Evolutionary conservation across 2,113 vertebrate genomes (phyloP), one percentile per base, ranked within the genome.

Genomic region (Syngnathus scovelli): DNA sequence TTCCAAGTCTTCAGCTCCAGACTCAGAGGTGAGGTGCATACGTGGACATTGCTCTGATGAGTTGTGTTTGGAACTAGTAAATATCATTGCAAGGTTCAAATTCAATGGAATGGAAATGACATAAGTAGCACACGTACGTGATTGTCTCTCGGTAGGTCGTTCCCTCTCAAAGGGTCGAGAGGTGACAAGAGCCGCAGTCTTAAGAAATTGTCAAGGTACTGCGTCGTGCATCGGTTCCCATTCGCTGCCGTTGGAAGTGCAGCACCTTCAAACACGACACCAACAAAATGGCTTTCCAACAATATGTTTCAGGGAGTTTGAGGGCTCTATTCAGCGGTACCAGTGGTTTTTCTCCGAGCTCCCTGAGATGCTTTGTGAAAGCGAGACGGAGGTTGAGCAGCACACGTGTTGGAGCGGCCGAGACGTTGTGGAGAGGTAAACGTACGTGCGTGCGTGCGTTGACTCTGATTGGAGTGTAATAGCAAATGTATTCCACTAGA

Each of bases 371-470:
- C 91, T 95, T 19, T 96, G 95, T 61, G 94, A 95, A 76, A 93
- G 91, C 19, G 94, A 95, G 78, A 91, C 92, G 84, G 92, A 92
- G 83, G 90, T 91, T 44, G 93, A 95, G 75, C 93, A 94, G 82
- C 92, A 93, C 66, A 93, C 93, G 27, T 96, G 95, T 83, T 96
- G 95, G 95, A 94, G 91, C 0, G 93, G 95, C 73, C 90, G 92
- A 71, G 93, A 94, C 54, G 93, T 95, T 6, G 93, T 94, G 1
- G 94, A 95, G 74, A 96, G 94, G 95, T 96, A 90, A 83, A 75
- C n/a, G 54, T 66, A 51, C 7, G 36, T 33, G 27, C 27, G 2
- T 2, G 2, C 27, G 27, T 33, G 27, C 27, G 27, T 33, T 33
- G 27, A 33, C 27, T 33, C 27, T 33, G 27, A 33, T 33, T 33